phyloP scores from a whole-genome alignment of 2,888 invertebrate genomes.

The Flexamia atlantica region DNA sequence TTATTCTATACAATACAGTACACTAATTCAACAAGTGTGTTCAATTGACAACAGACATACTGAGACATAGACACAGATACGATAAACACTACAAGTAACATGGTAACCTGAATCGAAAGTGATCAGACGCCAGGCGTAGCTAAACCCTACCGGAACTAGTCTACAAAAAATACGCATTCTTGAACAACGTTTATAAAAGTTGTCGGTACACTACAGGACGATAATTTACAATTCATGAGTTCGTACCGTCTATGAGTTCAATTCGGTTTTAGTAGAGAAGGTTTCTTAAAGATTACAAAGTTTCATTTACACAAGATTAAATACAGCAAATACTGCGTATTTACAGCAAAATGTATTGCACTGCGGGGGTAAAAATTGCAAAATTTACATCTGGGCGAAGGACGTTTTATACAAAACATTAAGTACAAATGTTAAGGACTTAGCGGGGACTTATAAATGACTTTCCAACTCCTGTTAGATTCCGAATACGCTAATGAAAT shows the following conservation, averaged over 20 bases:
- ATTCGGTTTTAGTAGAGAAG: constrained; percentile 55
- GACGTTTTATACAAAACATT: constrained; percentile 31
- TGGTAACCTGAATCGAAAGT: constrained; percentile 57
- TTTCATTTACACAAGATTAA: constrained; percentile 44
- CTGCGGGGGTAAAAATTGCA: constrained; percentile 8
- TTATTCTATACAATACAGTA: constrained; percentile 53
- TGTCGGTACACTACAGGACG: constrained; percentile 43
- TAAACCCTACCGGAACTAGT: constrained; percentile 48
- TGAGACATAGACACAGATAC: constrained; percentile 32
- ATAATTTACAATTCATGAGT: constrained; percentile 38
- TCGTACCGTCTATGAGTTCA: constrained; percentile 20
- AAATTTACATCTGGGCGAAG: constrained; percentile 11
- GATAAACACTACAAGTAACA: constrained; percentile 50
- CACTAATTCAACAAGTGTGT: constrained; percentile 46
- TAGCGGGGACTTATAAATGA: not conserved
- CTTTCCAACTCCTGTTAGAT: not conserved
- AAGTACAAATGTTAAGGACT: constrained; percentile 22
- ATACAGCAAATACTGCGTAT: constrained; percentile 47
- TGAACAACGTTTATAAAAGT: constrained; percentile 50
- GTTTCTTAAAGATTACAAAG: constrained; percentile 19
- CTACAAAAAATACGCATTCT: constrained; percentile 55
- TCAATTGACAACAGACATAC: constrained; percentile 51
- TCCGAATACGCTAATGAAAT: not conserved
- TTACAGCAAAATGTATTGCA: constrained; percentile 55
- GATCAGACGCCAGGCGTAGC: constrained; percentile 44